Evolutionary conservation across 2,888 invertebrate species (phyloP), one percentile per base, ranked within the genome.

Genomic region (Lasioglossum villosulum): DNA sequence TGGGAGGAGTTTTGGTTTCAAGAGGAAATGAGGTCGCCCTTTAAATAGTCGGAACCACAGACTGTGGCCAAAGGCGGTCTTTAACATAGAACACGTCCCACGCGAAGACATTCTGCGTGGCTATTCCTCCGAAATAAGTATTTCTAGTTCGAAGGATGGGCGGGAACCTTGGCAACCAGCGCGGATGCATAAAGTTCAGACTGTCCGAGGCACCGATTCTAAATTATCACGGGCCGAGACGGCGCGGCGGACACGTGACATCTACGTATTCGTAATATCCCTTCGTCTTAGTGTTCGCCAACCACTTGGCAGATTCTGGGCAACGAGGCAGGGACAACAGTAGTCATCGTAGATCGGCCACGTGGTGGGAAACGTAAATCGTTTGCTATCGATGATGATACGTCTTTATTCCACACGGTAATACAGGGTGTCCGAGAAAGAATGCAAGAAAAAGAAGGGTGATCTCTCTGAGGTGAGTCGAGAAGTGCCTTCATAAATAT

Each of bases 181-280:
- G 78, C 34, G 75, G 89, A 90, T 90, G 91, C 91, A 91, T 92
- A 92, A 91, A 92, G 86, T 88, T 88, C 89, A 70, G 84, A 80
- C 89, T 90, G 90, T 90, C 87, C 77, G 81, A 80, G 83, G 86
- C 90, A 87, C 86, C 89, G 87, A 91, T 88, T 89, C 89, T 91
- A 90, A 92, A 92, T 92, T 92, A 92, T 91, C 90, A 76, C 89
- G 78, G 71, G 72, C 74, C 68, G 75, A 74, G 48, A 42, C 27
- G 72, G 78, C 79, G 59, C 27, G 70, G 78, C 79, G 59, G 79
- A 39, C 81, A 83, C 83, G 76, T 68, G 78, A 84, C 86, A 89
- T 90, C 84, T 90, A 86, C 87, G 85, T 85, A 84, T 86, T 77
- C 70, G 82, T 27, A 52, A 70, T 42, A 70, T 42, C 68, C 37